Evolutionary conservation across 2,888 invertebrate species (phyloP), one percentile per base, ranked within the genome.

Genomic region (Fragum sueziense): DNA sequence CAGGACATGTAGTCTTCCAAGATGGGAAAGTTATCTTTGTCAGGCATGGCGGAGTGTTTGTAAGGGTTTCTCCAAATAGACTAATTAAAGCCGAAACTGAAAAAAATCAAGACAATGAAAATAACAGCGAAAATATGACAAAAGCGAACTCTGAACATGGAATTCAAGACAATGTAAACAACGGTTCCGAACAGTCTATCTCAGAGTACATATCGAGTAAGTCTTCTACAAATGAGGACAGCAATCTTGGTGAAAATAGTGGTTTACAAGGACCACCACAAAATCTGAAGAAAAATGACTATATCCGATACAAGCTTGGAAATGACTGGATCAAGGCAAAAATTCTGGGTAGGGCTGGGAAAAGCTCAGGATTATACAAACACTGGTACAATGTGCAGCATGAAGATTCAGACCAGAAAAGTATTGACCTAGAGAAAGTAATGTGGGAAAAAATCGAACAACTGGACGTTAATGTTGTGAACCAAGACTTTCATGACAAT

Each of bases 1-100:
- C 80, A n/a, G 83, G 75, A 78, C 89, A 80, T 77, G 88, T 82
- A 52, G 85, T 84, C 68, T 88, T 77, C 74, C 87, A 86, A 72
- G 84, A 87, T 79, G 86, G 86, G 34, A 87, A 86, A 76, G 82
- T 87, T 4, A 70, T 86, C 0, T 87, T 85, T 81, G 84, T 87
- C 2, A 52, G 82, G 22, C 85, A 85, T 74, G 86, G 86, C 17
- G 81, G 76, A 29, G 74, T 79, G 2, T 87, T 86, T 84, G 84
- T 87, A 1, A 65, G 85, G 37, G 80, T 85, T n/a, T 86, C 85
- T 0, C 86, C 84, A n/a, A 86, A 87, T 68, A 82, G 85, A 78
- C 70, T 87, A 6, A 6, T 20, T 9, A 76, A 34, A 33, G 27
- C 41, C 25, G 22, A 78, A 74, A 76, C 47, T 52, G 25, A 47